Evolutionary conservation across 1,140 invertebrate genomes (phyloP), one percentile per base, ranked within the genome.

Genomic region (Aphis craccivora): DNA sequence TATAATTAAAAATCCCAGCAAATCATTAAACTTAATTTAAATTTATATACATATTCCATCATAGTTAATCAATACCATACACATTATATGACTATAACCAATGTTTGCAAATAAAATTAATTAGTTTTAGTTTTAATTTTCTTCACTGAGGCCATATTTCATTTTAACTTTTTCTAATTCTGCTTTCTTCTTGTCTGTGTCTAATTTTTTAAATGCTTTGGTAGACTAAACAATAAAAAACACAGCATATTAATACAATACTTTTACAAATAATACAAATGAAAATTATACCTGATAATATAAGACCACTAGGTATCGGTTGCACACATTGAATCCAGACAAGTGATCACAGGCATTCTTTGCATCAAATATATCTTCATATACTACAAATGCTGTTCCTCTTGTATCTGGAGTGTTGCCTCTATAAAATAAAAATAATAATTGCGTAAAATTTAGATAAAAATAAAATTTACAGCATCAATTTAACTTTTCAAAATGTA

Each of bases 331-430:
- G 95, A 99, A 99, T 48, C 99, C 99, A 94, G 98, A 99, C 81
- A 99, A 96, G 96, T 99, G 99, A 96, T 99, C 99, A 96, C 99
- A 99, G 22, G 99, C 99, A 96, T 99, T 99, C 96, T 99, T 99
- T 0, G 99, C 99, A 97, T 99, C 99, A 96, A 99, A 99, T 94
- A 99, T 99, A 95, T 99, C 99, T 96, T 99, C 99, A 96, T 99
- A 99, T 2, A 99, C 98, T 89, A 99, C 99, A 97, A 99, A 99
- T 37, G 99, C 99, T 91, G 99, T 99, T 84, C 99, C 99, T 96
- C 98, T 97, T 0, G 99, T 99, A 96, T 99, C 99, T 43, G 98
- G 97, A 45, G 99, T 99, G 94, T 99, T 99, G 4, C 99, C 99
- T 53, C 98, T 99, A 94, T 96, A 96, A 91, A 55, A 81, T 40